phyloP scores from a whole-genome alignment of 2,113 vertebrate genomes.

The Tympanuchus pallidicinctus region DNA sequence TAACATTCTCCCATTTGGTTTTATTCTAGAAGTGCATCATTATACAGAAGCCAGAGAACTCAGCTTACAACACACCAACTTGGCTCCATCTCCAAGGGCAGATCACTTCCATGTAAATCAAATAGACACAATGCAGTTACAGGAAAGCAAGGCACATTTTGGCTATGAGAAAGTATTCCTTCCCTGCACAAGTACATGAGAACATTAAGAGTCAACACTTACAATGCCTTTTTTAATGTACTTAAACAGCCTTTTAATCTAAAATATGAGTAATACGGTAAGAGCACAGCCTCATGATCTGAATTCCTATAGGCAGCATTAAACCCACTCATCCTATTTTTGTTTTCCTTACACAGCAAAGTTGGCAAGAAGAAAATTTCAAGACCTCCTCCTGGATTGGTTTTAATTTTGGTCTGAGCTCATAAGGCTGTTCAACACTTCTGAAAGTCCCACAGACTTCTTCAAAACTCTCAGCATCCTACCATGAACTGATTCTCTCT shows the following conservation, averaged over 20 bases:
- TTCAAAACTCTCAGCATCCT: background rate
- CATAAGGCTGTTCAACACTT: background rate
- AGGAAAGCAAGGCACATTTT: background rate
- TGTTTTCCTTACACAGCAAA: constrained; percentile 5
- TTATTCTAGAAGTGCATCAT: background rate
- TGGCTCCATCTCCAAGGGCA: background rate
- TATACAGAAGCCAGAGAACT: background rate
- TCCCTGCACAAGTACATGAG: background rate
- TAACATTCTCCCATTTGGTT: background rate
- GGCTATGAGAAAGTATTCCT: background rate
- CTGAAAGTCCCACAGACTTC: background rate
- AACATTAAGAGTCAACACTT: background rate
- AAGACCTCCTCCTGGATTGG: background rate
- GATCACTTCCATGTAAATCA: background rate
- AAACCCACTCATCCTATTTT: background rate
- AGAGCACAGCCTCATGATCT: background rate
- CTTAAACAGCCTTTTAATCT: background rate
- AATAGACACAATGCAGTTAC: background rate
- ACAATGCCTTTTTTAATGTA: background rate
- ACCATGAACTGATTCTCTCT: background rate
- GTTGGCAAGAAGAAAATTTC: background rate
- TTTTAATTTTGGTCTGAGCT: background rate
- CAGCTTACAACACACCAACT: background rate
- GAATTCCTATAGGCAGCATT: constrained; percentile 2
- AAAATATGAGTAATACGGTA: background rate